Evolutionary conservation across 2,797 vertebrate species (phyloP), one percentile per base, ranked within the genome.

Genomic region (Jordanella pulchra): DNA sequence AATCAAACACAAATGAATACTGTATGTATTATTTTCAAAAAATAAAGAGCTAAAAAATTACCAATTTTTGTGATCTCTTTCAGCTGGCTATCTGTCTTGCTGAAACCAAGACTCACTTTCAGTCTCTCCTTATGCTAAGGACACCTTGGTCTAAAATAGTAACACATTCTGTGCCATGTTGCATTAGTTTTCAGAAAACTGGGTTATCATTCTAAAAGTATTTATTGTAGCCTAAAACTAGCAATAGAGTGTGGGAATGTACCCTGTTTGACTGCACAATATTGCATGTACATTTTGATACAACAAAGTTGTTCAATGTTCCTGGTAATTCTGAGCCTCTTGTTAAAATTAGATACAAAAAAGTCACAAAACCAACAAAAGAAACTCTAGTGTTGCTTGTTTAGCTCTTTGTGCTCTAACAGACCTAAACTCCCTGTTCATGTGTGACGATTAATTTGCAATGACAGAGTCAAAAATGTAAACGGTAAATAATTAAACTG

Each of bases 11-110:
- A 35, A 63, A 17, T 58, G 11, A 48, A 39, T 71, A 5, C 28
- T 54, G 56, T 53, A 6, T 25, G 23, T 70, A 50, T 32, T 58
- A 48, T 30, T 71, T 47, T 47, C 58, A 32, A 60, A 18, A 74
- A 42, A 47, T 32, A 48, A 28, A 54, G 45, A 75, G 64, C 18
- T 6, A 14, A 50, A 11, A 61, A 39, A 51, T 66, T 4, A 13
- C 35, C 35, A 13, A 11, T 56, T 70, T 65, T 54, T 14, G 28
- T 47, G 23, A 11, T 13, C 30, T 23, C 11, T 39, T 79, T 50
- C 44, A 7, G 30, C 69, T 48, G 65, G 30, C 50, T 64, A 30
- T 11, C 42, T 47, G 30, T 14, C 30, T 64, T n/a, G 42, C 39
- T 54, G 56, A 68, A 54, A 50, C 13, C 32, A 67, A 39, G 30